Conservation (phyloP, 2,797 vertebrate genomes). For the Remorina albescens region DNA sequence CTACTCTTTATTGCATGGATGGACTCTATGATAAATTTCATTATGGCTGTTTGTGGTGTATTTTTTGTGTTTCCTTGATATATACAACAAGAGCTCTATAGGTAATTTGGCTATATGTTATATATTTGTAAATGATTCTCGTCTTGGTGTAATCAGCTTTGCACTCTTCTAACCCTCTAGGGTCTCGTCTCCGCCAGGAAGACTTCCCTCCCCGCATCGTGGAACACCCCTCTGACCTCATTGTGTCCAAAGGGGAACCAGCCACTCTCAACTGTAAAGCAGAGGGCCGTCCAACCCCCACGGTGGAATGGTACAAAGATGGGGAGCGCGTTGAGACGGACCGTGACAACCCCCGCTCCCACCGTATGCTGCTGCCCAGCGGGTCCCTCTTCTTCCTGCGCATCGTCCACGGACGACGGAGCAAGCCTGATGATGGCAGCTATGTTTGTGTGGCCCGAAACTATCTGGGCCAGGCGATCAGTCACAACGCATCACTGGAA, state of each 20-base stretch:
- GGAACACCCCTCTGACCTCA: conserved; percentile 95
- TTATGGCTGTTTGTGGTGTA: conserved; percentile 12
- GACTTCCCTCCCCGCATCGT: conserved; percentile 95
- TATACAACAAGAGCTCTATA: background rate
- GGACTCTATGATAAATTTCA: conserved; percentile 41
- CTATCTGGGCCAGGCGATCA: conserved; percentile 95
- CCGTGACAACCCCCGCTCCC: conserved; percentile 93
- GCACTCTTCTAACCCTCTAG: conserved; percentile 68
- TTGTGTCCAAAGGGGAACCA: conserved; percentile 95
- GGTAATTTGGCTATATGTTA: conserved; percentile 12
- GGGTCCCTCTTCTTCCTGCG: conserved; percentile 96
- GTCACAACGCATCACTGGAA: conserved; percentile 96
- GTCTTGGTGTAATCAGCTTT: conserved; percentile 9
- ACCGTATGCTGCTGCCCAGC: conserved; percentile 94
- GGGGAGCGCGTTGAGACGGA: conserved; percentile 94
- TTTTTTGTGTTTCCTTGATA: conserved; percentile 46
- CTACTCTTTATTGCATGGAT: conserved; percentile 31
- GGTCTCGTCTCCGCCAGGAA: conserved; percentile 96
- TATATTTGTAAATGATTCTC: background rate
- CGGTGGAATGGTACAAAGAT: conserved; percentile 96
- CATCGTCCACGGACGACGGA: conserved; percentile 92
- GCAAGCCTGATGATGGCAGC: conserved; percentile 91
- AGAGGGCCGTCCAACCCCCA: conserved; percentile 91
- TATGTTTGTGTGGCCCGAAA: conserved; percentile 95
- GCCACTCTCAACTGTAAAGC: conserved; percentile 96